Evolutionary conservation across 2,888 invertebrate species (phyloP), one percentile per base, ranked within the genome.

Genomic region (Drosophila atroscutellata): DNA sequence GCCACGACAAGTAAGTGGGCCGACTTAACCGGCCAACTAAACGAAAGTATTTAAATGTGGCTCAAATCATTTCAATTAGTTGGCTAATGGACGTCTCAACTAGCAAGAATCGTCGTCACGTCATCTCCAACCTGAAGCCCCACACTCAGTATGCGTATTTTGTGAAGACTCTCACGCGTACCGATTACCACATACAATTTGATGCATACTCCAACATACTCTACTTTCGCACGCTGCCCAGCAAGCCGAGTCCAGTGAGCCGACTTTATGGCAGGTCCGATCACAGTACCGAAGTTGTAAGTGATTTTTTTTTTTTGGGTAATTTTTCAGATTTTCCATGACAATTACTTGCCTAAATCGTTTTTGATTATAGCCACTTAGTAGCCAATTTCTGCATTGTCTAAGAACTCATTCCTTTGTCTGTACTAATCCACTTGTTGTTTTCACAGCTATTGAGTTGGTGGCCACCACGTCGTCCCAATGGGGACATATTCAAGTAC

Each of bases 111-210:
- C 92, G 94, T 26, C 94, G 94, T 82, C 94, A 95, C 81, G 93
- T 95, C 13, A 91, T 98, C 39, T 93, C 95, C 2, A 94, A 95
- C 67, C 94, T 99, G n/a, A 96, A 96, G 83, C 97, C 98, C 0
- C 97, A 95, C 93, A 98, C 98, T 0, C 96, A 97, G 81, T 99
- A 99, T 93, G 99, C 98, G 0, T 96, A 96, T 78, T 99, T 98
- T 92, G 97, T 99, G 1, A 97, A 97, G 93, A 98, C 99, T 0
- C 96, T 97, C 89, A 98, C 97, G 3, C 96, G 97, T 64, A 95
- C 96, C 18, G 95, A 96, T 58, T 96, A 96, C 91, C 94, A 94
- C 28, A 52, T 80, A 56, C 80, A 82, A 83, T 94, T 94, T 56
- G 98, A 98, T 39, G 98, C 97, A 3, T 96, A 97, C 92, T 98